Conservation (phyloP, 2,888 invertebrate species). For the Synanthedon formicaeformis region DNA sequence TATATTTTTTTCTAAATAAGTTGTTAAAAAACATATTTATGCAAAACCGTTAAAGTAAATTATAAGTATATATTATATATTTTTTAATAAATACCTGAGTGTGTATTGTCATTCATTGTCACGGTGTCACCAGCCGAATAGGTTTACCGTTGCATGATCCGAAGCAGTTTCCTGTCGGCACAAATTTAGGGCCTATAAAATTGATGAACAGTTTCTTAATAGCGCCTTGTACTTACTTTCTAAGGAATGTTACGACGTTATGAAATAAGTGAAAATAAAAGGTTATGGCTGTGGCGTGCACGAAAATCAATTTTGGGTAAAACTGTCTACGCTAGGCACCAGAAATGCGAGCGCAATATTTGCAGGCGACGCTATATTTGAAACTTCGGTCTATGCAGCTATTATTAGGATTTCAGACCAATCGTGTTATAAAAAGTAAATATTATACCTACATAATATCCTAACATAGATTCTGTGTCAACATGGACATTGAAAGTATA, state of each 20-base stretch:
- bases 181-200: slow-evolving; percentile 63
- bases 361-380: slow-evolving; percentile 33
- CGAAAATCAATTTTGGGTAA: slow-evolving; percentile 29
- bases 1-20: too few species aligned
- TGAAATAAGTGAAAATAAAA: background rate
- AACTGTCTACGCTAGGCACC: slow-evolving; percentile 29
- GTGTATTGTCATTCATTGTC: slow-evolving; percentile 35
- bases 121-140: slow-evolving; percentile 45
- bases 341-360: slow-evolving; percentile 40
- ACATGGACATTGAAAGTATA: background rate
- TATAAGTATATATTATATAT: too few species aligned
- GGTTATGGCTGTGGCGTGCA: slow-evolving; percentile 2
- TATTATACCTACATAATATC: background rate
- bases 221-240: slow-evolving; percentile 26
- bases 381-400: slow-evolving; percentile 26
- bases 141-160: slow-evolving; percentile 57
- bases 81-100: too few species aligned
- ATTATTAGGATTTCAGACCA: slow-evolving; percentile 39
- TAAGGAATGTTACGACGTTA: slow-evolving; percentile 6
- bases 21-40: too few species aligned
- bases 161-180: slow-evolving; percentile 52
- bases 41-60: too few species aligned
- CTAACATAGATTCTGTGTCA: background rate
- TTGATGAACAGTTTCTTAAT: slow-evolving; percentile 62
- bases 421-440: background rate